Percentiles rank a stretch among this genome's conserved stretches.
Evolutionary conservation across 1,140 invertebrate genomes (phyloP).

Genomic region (Acromyrmex echinatior): DNA sequence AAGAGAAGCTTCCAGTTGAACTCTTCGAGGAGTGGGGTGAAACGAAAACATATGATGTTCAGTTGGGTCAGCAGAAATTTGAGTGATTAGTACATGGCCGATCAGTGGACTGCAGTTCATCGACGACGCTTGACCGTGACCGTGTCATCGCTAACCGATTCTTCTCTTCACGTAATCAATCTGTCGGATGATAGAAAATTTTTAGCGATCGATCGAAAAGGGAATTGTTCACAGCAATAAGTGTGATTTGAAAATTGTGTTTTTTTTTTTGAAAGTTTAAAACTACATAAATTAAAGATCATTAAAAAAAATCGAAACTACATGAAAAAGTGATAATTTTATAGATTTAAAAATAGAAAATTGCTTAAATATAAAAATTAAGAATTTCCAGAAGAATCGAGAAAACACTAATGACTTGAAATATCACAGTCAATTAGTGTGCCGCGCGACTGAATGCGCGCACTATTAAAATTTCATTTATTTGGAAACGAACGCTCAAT

Average conservation of each 20-base stretch:
- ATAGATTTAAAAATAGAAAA: neutral
- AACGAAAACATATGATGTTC: conserved; percentile 8
- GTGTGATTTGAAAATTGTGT: neutral
- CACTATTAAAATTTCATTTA: conserved; percentile 51
- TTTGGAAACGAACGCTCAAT: conserved; percentile 39
- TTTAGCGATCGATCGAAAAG: neutral
- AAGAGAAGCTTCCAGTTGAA: conserved; percentile 37
- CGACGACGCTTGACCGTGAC: conserved; percentile 2
- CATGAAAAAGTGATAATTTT: neutral
- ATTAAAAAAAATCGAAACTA: neutral
- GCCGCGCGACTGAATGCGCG: neutral
- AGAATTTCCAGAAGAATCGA: neutral
- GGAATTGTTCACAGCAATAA: neutral
- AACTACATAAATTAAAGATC: neutral
- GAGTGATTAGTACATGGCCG: conserved; percentile 69
- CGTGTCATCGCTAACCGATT: conserved; percentile 38
- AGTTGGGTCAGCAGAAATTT: conserved; percentile 58
- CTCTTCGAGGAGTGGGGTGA: conserved; percentile 59
- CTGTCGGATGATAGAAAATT: neutral
- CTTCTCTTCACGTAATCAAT: neutral
- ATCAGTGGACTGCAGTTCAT: conserved; percentile 57
- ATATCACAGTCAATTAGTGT: conserved; percentile 7
- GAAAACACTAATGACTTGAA: neutral
- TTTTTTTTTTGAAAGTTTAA: neutral
- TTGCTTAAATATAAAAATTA: neutral